These are phyloP conservation scores for Bos taurus DNA, from an alignment of 2,113 vertebrate species.

Conservation along the genomic window ARS-UCD2.0 NC_037345.1:14801001-14801500, in stretches of 20 bases:
- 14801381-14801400: background rate
- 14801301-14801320: fast-evolving
- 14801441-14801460: constrained; percentile 33
- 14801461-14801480: constrained; percentile 28
- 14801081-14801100: background rate
- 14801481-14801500: constrained; percentile 41
- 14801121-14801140: background rate
- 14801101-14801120: background rate
- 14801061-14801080: background rate
- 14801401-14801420: background rate
- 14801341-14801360: constrained; percentile 13
- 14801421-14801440: background rate
- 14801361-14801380: constrained; percentile 22
- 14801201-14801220: too few relatives aligned
- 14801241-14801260: background rate
- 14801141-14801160: background rate
- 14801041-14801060: fast-evolving
- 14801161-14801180: background rate
- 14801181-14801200: background rate
- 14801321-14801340: background rate
- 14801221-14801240: background rate
- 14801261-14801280: background rate
- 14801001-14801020: constrained; percentile 9
- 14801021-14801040: background rate
- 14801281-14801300: fast-evolving